Evolutionary conservation across 2,113 vertebrate species (phyloP), one percentile per base, ranked within the genome.

Genomic region (Scomber colias): DNA sequence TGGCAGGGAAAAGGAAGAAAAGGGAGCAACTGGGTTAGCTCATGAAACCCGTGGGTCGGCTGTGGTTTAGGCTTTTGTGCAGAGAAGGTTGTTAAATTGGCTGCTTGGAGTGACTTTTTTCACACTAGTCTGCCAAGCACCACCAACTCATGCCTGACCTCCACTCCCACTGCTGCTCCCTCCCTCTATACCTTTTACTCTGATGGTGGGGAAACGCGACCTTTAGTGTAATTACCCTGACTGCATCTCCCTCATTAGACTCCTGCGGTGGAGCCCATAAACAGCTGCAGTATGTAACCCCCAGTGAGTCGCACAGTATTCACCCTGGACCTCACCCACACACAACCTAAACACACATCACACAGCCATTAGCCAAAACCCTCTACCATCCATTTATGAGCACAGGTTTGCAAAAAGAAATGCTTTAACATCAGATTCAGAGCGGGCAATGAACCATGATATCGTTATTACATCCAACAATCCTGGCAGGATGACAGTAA

Each of bases 191-290:
- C 87, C 87, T 89, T 83, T 65, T 15, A 62, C 76, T 84, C 61
- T 46, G 54, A 77, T 13, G 81, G 59, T 46, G 73, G 75, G 67
- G 71, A 79, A 85, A 64, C 79, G 51, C 65, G 49, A 82, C 81
- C 85, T 90, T 82, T 83, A 56, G 65, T 75, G 78, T 77, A 92
- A 92, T 90, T 89, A 88, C 71, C 72, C 84, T 27, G 65, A 79
- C 88, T 90, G 84, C 60, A 76, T 82, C 85, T 80, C 70, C 68
- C 84, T 92, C 88, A 75, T 90, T 91, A 91, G 85, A 83, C 73
- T 92, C 90, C 89, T 91, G 91, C 19, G 81, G 90, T 90, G 82
- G 82, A 82, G 85, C 76, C 77, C 63, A 77, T 90, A 91, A 92
- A 91, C 88, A 88, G 86, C 89, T 84, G 79, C 82, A 81, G 84